Evolutionary conservation across 64 coral and sea anemone genomes (phyloP).

Genomic region (Pachyseris speciosa): DNA sequence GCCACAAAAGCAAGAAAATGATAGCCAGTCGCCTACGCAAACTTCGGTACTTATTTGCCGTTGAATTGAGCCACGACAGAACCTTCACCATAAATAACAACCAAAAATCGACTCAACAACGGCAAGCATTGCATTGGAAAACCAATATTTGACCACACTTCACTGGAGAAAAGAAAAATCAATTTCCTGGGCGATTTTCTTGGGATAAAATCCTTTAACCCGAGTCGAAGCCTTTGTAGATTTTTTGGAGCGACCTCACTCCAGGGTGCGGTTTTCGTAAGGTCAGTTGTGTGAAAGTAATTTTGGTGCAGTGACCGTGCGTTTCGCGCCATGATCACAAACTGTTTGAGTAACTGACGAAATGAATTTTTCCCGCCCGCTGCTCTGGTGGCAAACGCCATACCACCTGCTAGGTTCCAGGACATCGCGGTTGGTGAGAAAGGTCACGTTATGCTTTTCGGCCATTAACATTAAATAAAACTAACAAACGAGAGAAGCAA

Average conservation of each 20-base stretch:
- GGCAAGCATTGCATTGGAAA: conserved; percentile 9
- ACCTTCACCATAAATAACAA: conserved; percentile 35
- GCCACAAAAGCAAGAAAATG: not conserved
- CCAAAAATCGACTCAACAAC: not conserved
- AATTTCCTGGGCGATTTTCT: not conserved
- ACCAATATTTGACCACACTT: not conserved
- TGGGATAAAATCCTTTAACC: not conserved
- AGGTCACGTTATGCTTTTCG: too few species aligned
- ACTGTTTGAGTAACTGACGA: conserved; percentile 43
- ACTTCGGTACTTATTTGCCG: conserved; percentile 5
- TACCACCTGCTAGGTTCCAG: conserved; percentile 18
- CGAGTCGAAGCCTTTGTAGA: not conserved
- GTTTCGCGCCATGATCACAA: conserved; percentile 29
- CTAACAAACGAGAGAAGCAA: too few species aligned
- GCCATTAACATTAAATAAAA: too few species aligned
- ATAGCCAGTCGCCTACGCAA: not conserved
- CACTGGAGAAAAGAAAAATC: not conserved
- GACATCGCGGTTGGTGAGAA: not conserved
- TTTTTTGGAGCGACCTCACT: too few species aligned
- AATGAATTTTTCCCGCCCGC: not conserved
- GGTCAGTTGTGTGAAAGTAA: conserved; percentile 1
- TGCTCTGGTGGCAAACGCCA: not conserved
- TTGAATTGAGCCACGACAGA: conserved; percentile 10
- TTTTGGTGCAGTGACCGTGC: conserved; percentile 43
- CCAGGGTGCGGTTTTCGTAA: conserved; percentile 18